Evolutionary conservation across 2,888 invertebrate genomes (phyloP).

Genomic region (Pristionchus entomophagus): DNA sequence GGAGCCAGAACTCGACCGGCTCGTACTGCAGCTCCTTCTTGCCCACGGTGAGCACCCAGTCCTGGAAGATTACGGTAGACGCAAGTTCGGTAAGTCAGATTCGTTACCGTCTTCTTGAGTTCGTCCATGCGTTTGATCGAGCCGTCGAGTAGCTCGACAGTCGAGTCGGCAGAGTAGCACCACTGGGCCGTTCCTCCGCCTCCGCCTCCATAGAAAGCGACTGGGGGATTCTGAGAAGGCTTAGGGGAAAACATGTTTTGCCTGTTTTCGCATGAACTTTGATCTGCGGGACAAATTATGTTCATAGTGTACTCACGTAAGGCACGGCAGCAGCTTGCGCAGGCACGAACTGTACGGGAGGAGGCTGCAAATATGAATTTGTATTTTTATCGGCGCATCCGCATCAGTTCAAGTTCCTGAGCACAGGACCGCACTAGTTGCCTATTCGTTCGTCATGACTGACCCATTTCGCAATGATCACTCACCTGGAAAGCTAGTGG

Average conservation of each 20-base stretch:
- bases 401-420: no score
- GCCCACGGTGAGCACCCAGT: background rate
- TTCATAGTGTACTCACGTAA: slow-evolving; percentile 15
- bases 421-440: no score
- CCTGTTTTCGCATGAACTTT: background rate
- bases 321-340: background rate
- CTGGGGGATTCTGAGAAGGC: background rate
- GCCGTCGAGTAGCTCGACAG: slow-evolving; percentile 57
- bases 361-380: background rate
- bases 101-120: slow-evolving; percentile 52
- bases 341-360: slow-evolving; percentile 19
- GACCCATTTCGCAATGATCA: no score
- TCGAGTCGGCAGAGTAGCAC: slow-evolving; percentile 71
- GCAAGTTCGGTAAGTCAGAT: background rate
- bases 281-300: background rate
- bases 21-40: slow-evolving; percentile 51
- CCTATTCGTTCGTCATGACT: no score
- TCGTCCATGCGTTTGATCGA: slow-evolving; percentile 70
- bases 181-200: background rate
- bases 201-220: background rate
- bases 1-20: slow-evolving; percentile 60
- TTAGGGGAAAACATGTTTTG: no score
- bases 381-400: no score
- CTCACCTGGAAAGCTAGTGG: background rate
- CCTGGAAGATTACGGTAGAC: background rate